Evolutionary conservation across 2,888 invertebrate species (phyloP), one percentile per base, ranked within the genome.

Genomic region (Drosophila putrida): DNA sequence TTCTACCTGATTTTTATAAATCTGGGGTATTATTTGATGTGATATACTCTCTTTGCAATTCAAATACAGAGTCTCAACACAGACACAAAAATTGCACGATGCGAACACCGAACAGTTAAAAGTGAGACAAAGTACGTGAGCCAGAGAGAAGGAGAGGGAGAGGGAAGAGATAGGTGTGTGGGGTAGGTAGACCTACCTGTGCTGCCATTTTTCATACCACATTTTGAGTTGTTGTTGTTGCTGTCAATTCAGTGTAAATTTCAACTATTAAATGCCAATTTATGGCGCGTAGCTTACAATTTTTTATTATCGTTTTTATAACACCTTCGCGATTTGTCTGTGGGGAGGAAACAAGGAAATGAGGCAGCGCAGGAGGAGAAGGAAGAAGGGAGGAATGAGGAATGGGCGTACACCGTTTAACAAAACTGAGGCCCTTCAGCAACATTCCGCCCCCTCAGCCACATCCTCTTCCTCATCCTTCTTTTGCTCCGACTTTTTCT

Each of bases 211-310:
- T 46, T 57, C 46, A 46, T 55, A 4, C 20, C 43, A 11, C 35
- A 55, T 35, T 55, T 44, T 2, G 15, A 60, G 57, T 35, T 63
- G 64, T 36, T 50, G 49, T 36, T 64, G 64, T 31, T 50, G 63
- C 83, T 86, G 84, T 85, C 84, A 88, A 79, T 88, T 88, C 88
- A 75, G 84, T 80, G 86, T 88, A 86, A 86, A 88, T 83, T 86
- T 85, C 87, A 88, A 85, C 88, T 85, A 85, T 85, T 85, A 85
- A 85, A 85, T 86, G 87, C 88, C 85, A 81, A 85, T 88, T 85
- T 88, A 85, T 88, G 83, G 88, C 79, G 84, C 87, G 78, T 88
- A 88, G 81, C 78, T 86, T 80, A 85, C 88, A 80, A 88, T 88
- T 83, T 82, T 85, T 86, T 85, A 88, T 88, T 88, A 85, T 88